Evolutionary conservation across 2,113 vertebrate species (phyloP), one percentile per base, ranked within the genome.

Genomic region (Bos indicus): DNA sequence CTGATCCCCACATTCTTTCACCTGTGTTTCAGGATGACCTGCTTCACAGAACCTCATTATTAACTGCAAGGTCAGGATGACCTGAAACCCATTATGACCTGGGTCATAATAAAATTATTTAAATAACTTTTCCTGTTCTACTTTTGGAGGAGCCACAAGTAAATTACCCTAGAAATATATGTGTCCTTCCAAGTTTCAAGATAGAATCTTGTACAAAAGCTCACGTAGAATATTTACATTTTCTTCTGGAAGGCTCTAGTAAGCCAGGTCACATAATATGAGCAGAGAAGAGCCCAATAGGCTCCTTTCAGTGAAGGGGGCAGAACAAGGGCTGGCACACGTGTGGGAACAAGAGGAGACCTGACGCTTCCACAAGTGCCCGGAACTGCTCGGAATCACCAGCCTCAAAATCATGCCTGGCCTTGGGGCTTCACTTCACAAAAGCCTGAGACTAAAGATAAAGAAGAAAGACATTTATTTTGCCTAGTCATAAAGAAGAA

Each of bases 361-460:
- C 2, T 62, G 59, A 30, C 2, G 6, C 28, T 62, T 62, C 12
- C 28, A 62, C 28, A 33, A 7, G 5, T 14, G 28, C 13, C 28
- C 1, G 0, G 28, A 62, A 62, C 60, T 33, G 60, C 57, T 59
- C 6, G 9, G 28, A 62, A 62, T 62, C 60, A 6, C 60, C 13
- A 62, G 59, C 59, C 26, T 62, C 59, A 13, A 62, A 33, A 59
- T 16, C 2, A 13, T 5, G 28, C 28, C 28, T 30, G 60, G 60
- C 13, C 28, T 62, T 33, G 60, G 28, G 6, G 28, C 60, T 33
- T 33, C 2, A 62, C 13, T 28, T 30, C 6, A 62, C 0, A 0
- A 62, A 62, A 15, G 60, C 60, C 60, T 62, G 2, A 62, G 60
- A 62, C 48, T 28, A 71, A 26, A 30, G 4, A 3, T 64, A 13